phyloP scores from a whole-genome alignment of 2,888 invertebrate species.

The Pyrrhia umbra region DNA sequence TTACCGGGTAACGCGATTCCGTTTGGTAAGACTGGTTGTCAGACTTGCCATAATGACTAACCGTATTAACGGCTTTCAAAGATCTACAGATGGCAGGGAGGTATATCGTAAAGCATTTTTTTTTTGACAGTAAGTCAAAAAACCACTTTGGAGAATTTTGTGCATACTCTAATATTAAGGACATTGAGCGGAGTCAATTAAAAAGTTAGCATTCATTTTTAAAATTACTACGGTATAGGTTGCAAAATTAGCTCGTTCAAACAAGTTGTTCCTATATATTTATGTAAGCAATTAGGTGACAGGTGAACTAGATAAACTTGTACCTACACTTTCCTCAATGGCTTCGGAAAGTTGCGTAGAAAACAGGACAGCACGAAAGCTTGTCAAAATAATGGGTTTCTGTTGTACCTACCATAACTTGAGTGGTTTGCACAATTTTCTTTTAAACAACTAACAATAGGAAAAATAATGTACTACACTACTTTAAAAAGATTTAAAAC shows the following conservation, averaged over 20 bases:
- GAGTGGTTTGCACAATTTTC: neutral
- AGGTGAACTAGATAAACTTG: slow-evolving; percentile 43
- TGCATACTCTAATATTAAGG: too few relatives aligned
- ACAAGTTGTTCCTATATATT: neutral
- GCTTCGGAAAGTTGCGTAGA: slow-evolving; percentile 42
- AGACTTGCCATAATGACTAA: too few relatives aligned
- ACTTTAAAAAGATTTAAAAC: too few relatives aligned
- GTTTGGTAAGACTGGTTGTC: too few relatives aligned
- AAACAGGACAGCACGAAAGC: slow-evolving; percentile 31
- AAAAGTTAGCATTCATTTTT: too few relatives aligned
- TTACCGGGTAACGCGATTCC: too few relatives aligned
- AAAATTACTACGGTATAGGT: neutral
- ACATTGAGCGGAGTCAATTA: too few relatives aligned
- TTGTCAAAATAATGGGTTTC: slow-evolving; percentile 43
- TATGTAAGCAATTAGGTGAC: slow-evolving; percentile 38
- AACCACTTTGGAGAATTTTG: too few relatives aligned
- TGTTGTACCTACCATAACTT: slow-evolving; percentile 5
- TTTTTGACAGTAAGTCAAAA: too few relatives aligned
- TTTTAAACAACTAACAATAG: neutral
- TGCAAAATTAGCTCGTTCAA: slow-evolving; percentile 11
- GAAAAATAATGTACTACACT: neutral
- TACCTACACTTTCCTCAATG: slow-evolving; percentile 20
- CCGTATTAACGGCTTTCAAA: too few relatives aligned
- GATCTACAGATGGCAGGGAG: too few relatives aligned
- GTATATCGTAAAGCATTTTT: too few relatives aligned